phyloP scores from a whole-genome alignment of 2,113 vertebrate species.

The Nothocercus nigrocapillus region DNA sequence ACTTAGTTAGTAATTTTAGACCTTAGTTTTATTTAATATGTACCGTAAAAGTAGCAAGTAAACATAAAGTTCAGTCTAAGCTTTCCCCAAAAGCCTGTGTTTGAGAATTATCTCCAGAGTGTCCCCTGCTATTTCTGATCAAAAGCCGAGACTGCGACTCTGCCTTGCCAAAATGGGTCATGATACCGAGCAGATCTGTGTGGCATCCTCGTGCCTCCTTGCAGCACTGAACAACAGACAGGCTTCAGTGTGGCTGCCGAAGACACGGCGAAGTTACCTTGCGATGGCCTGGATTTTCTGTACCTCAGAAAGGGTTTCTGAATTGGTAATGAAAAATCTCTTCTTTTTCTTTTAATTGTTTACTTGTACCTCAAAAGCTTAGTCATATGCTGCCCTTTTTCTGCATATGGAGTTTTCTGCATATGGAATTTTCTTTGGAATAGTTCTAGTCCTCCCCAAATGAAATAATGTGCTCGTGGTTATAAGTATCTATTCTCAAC shows the following conservation, averaged over 20 bases:
- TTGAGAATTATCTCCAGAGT: not conserved
- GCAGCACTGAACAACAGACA: not conserved
- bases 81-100: not conserved
- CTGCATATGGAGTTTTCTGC: not conserved
- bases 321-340: not conserved
- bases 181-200: not conserved
- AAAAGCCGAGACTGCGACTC: not conserved
- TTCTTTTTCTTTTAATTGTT: not conserved
- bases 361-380: not conserved
- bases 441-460: not conserved
- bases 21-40: not conserved
- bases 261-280: not conserved
- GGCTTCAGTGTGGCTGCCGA: not conserved
- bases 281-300: not conserved
- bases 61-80: not conserved
- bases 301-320: not conserved
- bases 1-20: not conserved
- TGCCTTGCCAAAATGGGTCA: conserved; percentile 9
- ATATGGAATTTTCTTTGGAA: not conserved
- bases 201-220: not conserved
- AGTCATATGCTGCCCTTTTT: not conserved
- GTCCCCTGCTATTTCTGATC: not conserved
- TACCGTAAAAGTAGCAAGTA: not conserved
- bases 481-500: not conserved
- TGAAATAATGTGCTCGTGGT: fast-evolving